Evolutionary conservation across 2,888 invertebrate species (phyloP), one percentile per base, ranked within the genome.

Genomic region (Piscicola geometra): DNA sequence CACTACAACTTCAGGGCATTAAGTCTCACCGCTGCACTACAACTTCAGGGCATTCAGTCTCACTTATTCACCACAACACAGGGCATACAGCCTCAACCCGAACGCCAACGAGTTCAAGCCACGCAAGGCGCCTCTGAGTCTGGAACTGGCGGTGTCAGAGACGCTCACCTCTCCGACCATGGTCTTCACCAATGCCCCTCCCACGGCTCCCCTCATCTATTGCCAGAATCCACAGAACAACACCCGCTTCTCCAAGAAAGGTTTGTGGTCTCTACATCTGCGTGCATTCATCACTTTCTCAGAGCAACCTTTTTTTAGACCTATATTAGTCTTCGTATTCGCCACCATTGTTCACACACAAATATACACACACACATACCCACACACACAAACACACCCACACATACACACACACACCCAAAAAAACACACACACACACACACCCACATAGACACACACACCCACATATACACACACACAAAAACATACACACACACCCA

Each of bases 21-120:
- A 15, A 15, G 50, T 15, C 9, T 15, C 9, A 21, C 9, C 9
- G n/a, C n/a, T 21, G n/a, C 3, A 56, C n/a, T 25, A 18, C n/a
- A 15, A 18, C n/a, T 56, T 56, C 25, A 5, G n/a, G n/a, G 5
- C n/a, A 18, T 56, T 56, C n/a, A 15, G 21, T 5, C 60, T n/a
- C 60, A 56, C 9, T 18, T 18, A 56, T 5, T 56, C n/a, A 56
- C 60, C 60, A 56, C 60, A 9, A 56, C 5, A n/a, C 60, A 56
- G 60, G 52, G 50, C 36, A 25, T 72, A 25, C 32, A 72, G 56
- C 18, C 41, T 73, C 56, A 73, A 73, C 30, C 73, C 73, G 5
- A 73, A 73, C 28, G 73, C 73, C 64, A 32, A 73, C 33, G 73
- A 73, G 41, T 73, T 73, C 64, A 15, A 32, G 12, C 73, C 73